Conservation (phyloP, 2,888 invertebrate species). For the Andricus curvator region DNA sequence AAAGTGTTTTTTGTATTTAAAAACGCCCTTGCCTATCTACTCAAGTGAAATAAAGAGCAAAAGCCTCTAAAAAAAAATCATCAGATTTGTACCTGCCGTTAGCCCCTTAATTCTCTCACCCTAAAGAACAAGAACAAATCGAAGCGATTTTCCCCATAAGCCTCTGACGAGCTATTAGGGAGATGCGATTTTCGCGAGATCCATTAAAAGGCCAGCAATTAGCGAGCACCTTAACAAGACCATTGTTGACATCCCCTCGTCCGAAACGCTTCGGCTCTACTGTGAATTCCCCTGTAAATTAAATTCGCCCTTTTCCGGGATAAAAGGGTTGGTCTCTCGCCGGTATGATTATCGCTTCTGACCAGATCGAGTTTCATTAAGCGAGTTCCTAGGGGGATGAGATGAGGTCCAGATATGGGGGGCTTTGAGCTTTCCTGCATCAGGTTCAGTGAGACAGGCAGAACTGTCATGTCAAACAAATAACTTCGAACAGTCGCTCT, state of each 20-base stretch:
- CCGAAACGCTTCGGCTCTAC: slow-evolving; percentile 14
- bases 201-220: slow-evolving; percentile 71
- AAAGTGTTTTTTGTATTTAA: too few relatives aligned
- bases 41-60: too few relatives aligned
- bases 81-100: neutral
- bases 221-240: slow-evolving; percentile 70
- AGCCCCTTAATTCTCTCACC: slow-evolving; percentile 8
- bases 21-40: too few relatives aligned
- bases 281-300: slow-evolving; percentile 65
- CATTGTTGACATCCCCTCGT: slow-evolving; percentile 63
- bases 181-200: slow-evolving; percentile 71
- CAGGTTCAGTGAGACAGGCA: slow-evolving; percentile 49
- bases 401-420: slow-evolving; percentile 39
- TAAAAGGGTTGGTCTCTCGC: slow-evolving; percentile 42
- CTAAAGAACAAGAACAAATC: slow-evolving; percentile 7
- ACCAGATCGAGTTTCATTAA: slow-evolving; percentile 69
- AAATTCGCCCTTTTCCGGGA: slow-evolving; percentile 62
- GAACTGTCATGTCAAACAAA: slow-evolving; percentile 61
- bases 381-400: slow-evolving; percentile 62
- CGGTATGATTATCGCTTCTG: slow-evolving; percentile 58
- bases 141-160: slow-evolving; percentile 18
- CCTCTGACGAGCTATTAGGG: slow-evolving; percentile 63
- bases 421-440: slow-evolving; percentile 38
- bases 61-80: too few relatives aligned
- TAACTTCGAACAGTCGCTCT: slow-evolving; percentile 56